Evolutionary conservation across 2,113 vertebrate genomes (phyloP), one percentile per base, ranked within the genome.

Genomic region (Kryptolebias marmoratus): DNA sequence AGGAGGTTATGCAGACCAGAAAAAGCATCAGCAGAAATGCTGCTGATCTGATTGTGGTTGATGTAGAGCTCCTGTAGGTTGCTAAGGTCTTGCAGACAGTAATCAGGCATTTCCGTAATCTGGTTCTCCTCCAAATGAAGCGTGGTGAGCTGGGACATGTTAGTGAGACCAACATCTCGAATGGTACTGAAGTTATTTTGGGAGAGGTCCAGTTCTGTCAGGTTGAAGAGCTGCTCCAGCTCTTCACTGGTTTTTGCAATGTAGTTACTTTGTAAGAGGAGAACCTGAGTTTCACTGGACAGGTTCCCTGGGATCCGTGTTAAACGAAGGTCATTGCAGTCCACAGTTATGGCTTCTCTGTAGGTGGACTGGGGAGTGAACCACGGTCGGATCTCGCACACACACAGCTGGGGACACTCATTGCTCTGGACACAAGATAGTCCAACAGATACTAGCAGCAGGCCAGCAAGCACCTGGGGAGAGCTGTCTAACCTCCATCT

Each of bases 281-380:
- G 96, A 86, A 99, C 98, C 86, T 99, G 97, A 0, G 97, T 99
- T 83, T 98, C 97, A n/a, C 94, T 94, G 54, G 97, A 98, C 32
- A 99, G 95, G 77, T 98, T 99, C 79, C 94, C 93, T 22, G 98
- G 98, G 75, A 99, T 96, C 68, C 94, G 95, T n/a, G 96, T 97
- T 68, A 99, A 84, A 18, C 95, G 96, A 28, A 99, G 96, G 81
- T 99, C 98, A 28, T 99, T 99, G 92, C 98, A 99, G 81, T 99
- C 98, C 73, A 99, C 98, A 0, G 97, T 99, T 44, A 94, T 96
- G 54, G 98, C 97, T 91, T 99, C 97, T 87, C 98, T 93, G 93
- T 99, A 99, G 0, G 98, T 99, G 27, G 98, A 99, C 89, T 98
- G 98, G 0, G 98, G 98, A 16, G 98, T 99, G 83, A 99, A 99